Conservation (phyloP, 2,113 vertebrate species). For the Falco punctatus region DNA sequence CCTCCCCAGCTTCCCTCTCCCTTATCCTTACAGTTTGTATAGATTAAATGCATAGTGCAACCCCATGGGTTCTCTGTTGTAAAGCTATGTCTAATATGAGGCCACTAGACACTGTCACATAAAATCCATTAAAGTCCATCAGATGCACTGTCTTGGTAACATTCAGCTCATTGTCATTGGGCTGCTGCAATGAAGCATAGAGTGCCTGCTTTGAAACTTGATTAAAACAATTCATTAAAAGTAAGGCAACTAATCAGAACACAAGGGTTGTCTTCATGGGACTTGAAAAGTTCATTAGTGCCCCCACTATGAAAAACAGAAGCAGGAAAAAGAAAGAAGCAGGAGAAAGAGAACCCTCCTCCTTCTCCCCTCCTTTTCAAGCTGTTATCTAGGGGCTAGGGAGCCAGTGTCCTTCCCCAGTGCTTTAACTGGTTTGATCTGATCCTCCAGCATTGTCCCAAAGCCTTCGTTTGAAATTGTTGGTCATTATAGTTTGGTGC, state of each 20-base stretch:
- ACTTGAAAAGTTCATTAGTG: slow-evolving; percentile 65
- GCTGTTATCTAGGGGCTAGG: not conserved
- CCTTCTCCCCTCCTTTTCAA: not conserved
- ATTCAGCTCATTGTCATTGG: slow-evolving; percentile 69
- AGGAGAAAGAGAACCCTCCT: not conserved
- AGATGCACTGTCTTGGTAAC: slow-evolving; percentile 70
- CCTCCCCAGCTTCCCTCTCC: slow-evolving; percentile 43
- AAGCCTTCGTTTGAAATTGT: not conserved
- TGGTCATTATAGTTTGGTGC: not conserved
- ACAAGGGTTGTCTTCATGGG: slow-evolving; percentile 60
- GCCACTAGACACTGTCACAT: slow-evolving; percentile 68
- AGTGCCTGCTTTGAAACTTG: slow-evolving; percentile 73
- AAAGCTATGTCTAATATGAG: slow-evolving; percentile 71
- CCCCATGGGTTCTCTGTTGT: slow-evolving; percentile 69
- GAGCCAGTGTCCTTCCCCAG: not conserved
- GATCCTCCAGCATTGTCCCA: not conserved
- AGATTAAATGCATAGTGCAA: slow-evolving; percentile 69
- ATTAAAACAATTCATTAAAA: slow-evolving; percentile 77
- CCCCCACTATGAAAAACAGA: slow-evolving; percentile 22
- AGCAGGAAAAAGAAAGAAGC: not conserved
- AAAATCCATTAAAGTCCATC: slow-evolving; percentile 76
- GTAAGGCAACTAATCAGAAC: slow-evolving; percentile 66
- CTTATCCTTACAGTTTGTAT: slow-evolving; percentile 62
- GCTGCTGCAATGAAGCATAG: slow-evolving; percentile 72
- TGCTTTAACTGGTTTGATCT: slow-evolving; percentile 19